Conservation (phyloP, 2,797 vertebrate genomes). For the Anas bahamensis region DNA sequence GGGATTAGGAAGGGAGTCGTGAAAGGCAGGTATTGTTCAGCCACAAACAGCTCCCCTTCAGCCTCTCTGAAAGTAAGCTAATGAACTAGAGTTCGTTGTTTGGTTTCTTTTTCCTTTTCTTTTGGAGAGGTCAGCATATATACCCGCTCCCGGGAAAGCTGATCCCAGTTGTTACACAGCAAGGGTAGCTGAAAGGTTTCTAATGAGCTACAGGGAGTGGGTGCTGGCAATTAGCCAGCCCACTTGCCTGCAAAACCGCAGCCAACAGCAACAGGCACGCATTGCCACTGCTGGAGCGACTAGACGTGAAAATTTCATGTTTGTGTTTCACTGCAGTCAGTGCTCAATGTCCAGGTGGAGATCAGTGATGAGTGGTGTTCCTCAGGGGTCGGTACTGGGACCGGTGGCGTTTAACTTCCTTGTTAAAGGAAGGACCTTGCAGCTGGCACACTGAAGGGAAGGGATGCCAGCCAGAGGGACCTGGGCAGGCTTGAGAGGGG, state of each 20-base stretch:
- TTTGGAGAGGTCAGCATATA: conserved; percentile 48
- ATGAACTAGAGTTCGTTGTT: conserved; percentile 23
- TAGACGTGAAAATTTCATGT: not conserved
- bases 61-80: conserved; percentile 29
- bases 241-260: not conserved
- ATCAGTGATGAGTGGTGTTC: no score
- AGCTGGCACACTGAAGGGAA: no score
- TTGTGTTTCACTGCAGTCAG: not conserved
- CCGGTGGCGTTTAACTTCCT: no score
- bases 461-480: no score
- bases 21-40: conserved; percentile 53
- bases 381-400: no score
- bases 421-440: no score
- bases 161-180: not conserved
- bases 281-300: not conserved
- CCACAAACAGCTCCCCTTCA: conserved; percentile 17
- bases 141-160: conserved; percentile 26
- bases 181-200: not conserved
- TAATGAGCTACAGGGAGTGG: conserved; percentile 3
- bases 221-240: not conserved
- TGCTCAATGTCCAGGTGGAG: no score
- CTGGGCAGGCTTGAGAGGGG: no score
- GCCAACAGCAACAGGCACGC: not conserved
- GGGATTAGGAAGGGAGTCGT: conserved; percentile 6
- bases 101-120: not conserved